Evolutionary conservation across 23 tunicate genomes (phyloP).

Genomic region (Halocynthia aurantium): DNA sequence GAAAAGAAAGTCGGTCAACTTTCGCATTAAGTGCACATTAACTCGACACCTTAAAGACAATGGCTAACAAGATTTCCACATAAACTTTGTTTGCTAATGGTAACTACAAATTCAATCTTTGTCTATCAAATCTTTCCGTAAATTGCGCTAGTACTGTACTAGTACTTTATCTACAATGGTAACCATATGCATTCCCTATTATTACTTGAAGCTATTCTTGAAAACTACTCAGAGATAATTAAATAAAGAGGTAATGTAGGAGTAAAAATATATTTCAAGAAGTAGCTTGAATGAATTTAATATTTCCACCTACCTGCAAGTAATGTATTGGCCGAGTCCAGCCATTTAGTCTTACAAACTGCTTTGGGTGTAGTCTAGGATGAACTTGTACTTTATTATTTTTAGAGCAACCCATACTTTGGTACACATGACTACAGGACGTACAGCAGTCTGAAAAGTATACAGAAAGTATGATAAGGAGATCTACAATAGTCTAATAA

Average conservation of each 20-base stretch:
- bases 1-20: too few species aligned
- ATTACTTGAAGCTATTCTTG: too few species aligned
- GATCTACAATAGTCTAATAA: too few species aligned
- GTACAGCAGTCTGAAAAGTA: not conserved
- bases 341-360: constrained; percentile 54
- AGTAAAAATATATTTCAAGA: not conserved
- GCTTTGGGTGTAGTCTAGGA: constrained; percentile 11
- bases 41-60: not conserved
- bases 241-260: not conserved
- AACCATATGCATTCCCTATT: too few species aligned
- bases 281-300: not conserved
- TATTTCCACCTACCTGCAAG: constrained; percentile 32
- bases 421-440: not conserved
- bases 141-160: not conserved
- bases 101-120: not conserved
- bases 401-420: constrained; percentile 22
- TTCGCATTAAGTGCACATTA: too few species aligned
- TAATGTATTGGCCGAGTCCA: constrained; percentile 50
- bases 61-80: not conserved
- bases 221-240: not conserved
- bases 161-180: too few species aligned
- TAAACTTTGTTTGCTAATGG: not conserved
- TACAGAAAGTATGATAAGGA: too few species aligned
- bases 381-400: constrained; percentile 20
- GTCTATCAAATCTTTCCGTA: not conserved